Conservation (phyloP, 2,888 invertebrate genomes). For the Sarcophaga variegata region DNA sequence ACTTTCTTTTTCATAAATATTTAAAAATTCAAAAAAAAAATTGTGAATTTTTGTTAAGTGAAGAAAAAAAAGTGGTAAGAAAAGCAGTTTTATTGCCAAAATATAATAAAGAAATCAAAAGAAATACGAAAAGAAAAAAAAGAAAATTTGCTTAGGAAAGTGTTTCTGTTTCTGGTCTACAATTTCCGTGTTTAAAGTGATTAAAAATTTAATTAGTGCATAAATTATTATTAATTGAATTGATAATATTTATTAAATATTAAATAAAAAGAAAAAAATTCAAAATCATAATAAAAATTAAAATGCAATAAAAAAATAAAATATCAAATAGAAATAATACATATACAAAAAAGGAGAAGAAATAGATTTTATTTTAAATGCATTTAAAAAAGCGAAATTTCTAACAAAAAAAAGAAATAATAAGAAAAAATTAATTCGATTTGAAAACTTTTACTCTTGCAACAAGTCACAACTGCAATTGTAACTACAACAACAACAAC, state of each 20-base stretch:
- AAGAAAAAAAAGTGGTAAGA: conserved; percentile 27
- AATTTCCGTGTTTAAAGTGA: conserved; percentile 64
- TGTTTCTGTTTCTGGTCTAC: conserved; percentile 16
- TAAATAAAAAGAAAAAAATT: not conserved
- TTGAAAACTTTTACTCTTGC: conserved; percentile 63
- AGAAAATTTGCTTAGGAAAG: conserved; percentile 15
- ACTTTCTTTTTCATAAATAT: conserved; percentile 56
- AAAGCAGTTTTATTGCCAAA: not conserved
- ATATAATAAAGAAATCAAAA: not conserved
- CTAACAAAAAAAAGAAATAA: not conserved
- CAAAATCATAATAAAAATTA: conserved; percentile 9
- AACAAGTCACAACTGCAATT: conserved; percentile 31
- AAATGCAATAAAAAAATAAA: not conserved
- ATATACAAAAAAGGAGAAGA: conserved; percentile 15
- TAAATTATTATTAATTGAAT: conserved; percentile 36
- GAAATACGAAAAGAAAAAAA: not conserved
- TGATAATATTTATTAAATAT: not conserved
- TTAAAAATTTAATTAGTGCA: conserved; percentile 60
- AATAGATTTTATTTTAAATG: conserved; percentile 34
- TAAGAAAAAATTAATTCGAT: not conserved
- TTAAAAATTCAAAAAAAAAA: conserved; percentile 27
- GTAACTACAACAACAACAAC: not conserved
- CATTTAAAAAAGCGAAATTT: conserved; percentile 60
- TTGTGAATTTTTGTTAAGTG: conserved; percentile 50
- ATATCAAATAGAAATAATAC: not conserved